Conservation (phyloP, 2,113 vertebrate genomes). For the Toxostoma redivivum region DNA sequence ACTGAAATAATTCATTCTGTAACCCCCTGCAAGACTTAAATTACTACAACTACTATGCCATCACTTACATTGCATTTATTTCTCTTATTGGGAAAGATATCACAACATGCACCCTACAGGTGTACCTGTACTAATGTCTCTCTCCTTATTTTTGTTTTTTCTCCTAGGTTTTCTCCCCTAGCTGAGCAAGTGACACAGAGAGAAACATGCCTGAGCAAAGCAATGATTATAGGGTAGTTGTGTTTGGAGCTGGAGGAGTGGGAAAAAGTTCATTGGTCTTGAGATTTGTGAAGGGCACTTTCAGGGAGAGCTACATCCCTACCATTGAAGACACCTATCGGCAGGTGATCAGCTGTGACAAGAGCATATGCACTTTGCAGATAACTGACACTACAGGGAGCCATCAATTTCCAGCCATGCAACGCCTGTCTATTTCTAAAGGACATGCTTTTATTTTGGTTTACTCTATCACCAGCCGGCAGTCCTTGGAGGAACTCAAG, state of each 20-base stretch:
- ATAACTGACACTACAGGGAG: slow-evolving; percentile 84
- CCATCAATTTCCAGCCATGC: slow-evolving; percentile 85
- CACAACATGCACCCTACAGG: background rate
- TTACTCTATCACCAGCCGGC: slow-evolving; percentile 80
- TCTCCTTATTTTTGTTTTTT: background rate
- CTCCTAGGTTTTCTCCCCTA: slow-evolving; percentile 25
- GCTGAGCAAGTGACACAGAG: background rate
- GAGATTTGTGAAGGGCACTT: slow-evolving; percentile 82
- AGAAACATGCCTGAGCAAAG: slow-evolving; percentile 82
- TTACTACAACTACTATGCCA: background rate
- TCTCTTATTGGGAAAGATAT: background rate
- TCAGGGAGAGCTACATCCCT: slow-evolving; percentile 83
- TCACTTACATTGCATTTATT: background rate
- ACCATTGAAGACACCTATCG: slow-evolving; percentile 84
- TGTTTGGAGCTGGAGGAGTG: slow-evolving; percentile 82
- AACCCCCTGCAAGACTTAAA: background rate
- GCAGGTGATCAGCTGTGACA: slow-evolving; percentile 85
- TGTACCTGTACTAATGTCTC: background rate
- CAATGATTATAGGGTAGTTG: slow-evolving; percentile 83
- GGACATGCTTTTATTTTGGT: slow-evolving; percentile 84
- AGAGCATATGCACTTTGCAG: slow-evolving; percentile 84
- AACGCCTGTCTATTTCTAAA: slow-evolving; percentile 82
- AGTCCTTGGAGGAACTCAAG: slow-evolving; percentile 81
- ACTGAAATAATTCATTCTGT: background rate
- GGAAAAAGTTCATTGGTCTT: slow-evolving; percentile 83